Percentiles rank a stretch among this genome's conserved stretches.
Conservation (phyloP, 2,113 vertebrate genomes). For the Cygnus atratus region DNA sequence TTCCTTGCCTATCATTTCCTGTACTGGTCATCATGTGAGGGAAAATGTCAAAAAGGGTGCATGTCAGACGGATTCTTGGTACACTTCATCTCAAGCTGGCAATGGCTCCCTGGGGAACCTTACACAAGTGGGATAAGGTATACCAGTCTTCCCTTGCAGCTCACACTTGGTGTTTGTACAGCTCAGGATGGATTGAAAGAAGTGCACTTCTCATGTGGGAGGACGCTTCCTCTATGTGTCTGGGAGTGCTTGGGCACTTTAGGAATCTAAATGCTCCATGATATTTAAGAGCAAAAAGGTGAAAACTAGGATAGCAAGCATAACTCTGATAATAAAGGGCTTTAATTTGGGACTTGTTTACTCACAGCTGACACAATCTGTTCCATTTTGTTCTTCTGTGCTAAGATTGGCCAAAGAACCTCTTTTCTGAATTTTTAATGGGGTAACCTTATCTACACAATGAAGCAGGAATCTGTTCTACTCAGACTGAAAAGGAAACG, state of each 20-base stretch:
- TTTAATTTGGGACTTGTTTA: background rate
- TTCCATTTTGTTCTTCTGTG: background rate
- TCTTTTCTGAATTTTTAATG: background rate
- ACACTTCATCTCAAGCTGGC: background rate
- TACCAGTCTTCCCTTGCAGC: background rate
- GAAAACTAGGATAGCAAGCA: background rate
- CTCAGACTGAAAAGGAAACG: background rate
- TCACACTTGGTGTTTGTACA: background rate
- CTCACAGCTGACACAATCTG: background rate
- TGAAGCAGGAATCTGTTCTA: background rate
- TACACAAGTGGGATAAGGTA: background rate
- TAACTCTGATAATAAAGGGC: background rate
- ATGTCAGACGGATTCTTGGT: background rate
- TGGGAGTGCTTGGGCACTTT: background rate
- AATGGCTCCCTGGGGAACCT: background rate
- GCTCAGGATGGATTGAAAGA: background rate
- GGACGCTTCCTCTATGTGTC: background rate
- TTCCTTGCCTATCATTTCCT: background rate
- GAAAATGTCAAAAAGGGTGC: background rate
- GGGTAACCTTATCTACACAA: fast-evolving
- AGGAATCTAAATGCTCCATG: background rate
- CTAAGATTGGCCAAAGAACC: background rate
- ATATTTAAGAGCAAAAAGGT: background rate
- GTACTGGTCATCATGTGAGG: background rate
- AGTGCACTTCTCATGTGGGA: background rate